These are phyloP conservation scores for Synanthedon myopaeformis DNA, from an alignment of 2,888 invertebrate species.

Conservation along the genomic window DNA sequence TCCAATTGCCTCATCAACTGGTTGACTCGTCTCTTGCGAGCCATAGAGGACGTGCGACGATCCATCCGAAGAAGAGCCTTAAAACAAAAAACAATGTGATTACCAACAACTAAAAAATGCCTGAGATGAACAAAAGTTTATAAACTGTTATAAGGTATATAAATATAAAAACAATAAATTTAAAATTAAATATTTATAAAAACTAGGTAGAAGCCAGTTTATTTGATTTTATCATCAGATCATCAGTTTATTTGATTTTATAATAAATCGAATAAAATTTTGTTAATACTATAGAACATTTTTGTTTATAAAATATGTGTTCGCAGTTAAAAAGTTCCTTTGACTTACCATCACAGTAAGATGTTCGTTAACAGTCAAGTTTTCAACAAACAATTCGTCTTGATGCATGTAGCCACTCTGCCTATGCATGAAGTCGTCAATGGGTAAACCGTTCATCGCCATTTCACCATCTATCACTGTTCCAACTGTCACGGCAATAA, in stretches of 20 bases:
- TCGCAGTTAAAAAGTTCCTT: not conserved
- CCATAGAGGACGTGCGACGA: slow-evolving; percentile 69
- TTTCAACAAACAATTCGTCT: slow-evolving; percentile 88
- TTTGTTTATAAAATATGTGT: not conserved
- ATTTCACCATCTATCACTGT: slow-evolving; percentile 83
- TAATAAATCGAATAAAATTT: too few species aligned
- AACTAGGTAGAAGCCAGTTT: too few species aligned
- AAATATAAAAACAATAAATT: too few species aligned
- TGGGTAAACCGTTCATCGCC: slow-evolving; percentile 79
- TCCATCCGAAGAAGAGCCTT: slow-evolving; percentile 87
- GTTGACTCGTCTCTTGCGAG: slow-evolving; percentile 76
- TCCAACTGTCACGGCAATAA: slow-evolving; percentile 60
- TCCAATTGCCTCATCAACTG: slow-evolving; percentile 80
- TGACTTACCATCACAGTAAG: slow-evolving; percentile 84
- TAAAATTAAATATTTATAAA: too few species aligned
- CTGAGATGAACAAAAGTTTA: too few species aligned
- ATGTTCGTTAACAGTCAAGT: slow-evolving; percentile 88
- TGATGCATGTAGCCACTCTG: slow-evolving; percentile 93
- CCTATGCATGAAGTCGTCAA: slow-evolving; percentile 81
- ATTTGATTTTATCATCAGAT: not conserved
- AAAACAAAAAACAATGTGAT: not conserved
- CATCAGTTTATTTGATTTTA: too few species aligned
- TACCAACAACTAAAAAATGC: too few species aligned
- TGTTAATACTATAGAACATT: too few species aligned
- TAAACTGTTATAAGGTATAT: too few species aligned